A percentile compares a stretch with the other conserved stretches of the same genome.
phyloP scores from a whole-genome alignment of 2,113 vertebrate genomes.

The Eclectus roratus region DNA sequence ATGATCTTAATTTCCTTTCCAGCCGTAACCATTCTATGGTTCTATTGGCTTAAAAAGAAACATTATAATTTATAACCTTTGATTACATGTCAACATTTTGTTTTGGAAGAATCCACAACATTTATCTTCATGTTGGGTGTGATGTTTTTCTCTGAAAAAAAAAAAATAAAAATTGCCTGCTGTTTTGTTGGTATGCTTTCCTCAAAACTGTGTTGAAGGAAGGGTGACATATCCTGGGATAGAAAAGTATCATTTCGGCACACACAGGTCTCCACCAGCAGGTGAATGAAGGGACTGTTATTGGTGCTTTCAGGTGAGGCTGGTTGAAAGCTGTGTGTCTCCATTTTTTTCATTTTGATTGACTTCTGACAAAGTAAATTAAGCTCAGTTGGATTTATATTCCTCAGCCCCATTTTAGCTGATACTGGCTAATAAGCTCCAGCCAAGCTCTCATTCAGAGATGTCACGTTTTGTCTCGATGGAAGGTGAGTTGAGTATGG shows the following conservation, averaged over 20 bases:
- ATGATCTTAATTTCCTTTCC: neutral
- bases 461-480: neutral
- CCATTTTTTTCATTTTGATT: neutral
- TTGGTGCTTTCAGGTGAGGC: neutral
- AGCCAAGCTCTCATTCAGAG: neutral
- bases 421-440: neutral
- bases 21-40: neutral
- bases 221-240: neutral
- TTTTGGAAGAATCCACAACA: neutral
- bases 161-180: rapidly evolving
- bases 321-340: neutral
- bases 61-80: neutral
- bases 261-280: no score
- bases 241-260: rapidly evolving
- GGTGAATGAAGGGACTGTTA: neutral
- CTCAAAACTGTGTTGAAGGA: neutral
- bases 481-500: neutral
- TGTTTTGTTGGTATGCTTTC: neutral
- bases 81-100: rapidly evolving
- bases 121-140: neutral
- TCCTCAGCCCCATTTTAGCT: neutral
- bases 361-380: neutral
- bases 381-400: neutral
- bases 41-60: neutral
- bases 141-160: neutral